phyloP scores from a whole-genome alignment of 2,888 invertebrate genomes.

The Halictus quadricinctus region DNA sequence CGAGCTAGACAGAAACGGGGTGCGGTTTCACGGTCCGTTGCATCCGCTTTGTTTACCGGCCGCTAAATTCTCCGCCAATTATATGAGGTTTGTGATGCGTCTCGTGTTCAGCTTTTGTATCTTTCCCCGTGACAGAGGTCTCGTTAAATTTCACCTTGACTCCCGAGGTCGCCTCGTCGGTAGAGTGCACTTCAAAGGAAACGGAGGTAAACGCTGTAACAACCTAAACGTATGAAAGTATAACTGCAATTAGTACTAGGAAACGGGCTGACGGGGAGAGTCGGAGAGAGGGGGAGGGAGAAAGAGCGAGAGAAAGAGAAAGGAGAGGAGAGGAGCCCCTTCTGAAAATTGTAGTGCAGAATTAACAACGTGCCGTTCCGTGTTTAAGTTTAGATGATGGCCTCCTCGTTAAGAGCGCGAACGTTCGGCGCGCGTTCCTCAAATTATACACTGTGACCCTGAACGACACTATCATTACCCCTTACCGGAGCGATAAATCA shows the following conservation, averaged over 20 bases:
- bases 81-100: constrained; percentile 75
- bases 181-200: constrained; percentile 57
- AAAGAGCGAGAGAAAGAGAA: background rate
- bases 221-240: constrained; percentile 56
- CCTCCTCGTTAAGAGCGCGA: constrained; percentile 34
- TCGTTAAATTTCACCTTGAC: constrained; percentile 64
- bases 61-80: constrained; percentile 77
- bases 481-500: background rate
- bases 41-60: constrained; percentile 73
- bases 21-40: constrained; percentile 75
- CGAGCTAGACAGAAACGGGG: constrained; percentile 72
- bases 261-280: constrained; percentile 14
- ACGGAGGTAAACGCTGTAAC: constrained; percentile 56
- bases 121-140: constrained; percentile 55
- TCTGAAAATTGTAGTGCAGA: constrained; percentile 51
- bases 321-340: constrained; percentile 17
- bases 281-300: background rate
- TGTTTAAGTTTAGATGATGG: constrained; percentile 34
- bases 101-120: constrained; percentile 64
- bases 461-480: background rate
- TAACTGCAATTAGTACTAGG: constrained; percentile 59
- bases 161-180: constrained; percentile 44
- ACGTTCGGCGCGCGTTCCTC: constrained; percentile 19
- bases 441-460: constrained; percentile 3
- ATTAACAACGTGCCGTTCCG: constrained; percentile 49